phyloP scores from a whole-genome alignment of 2,797 vertebrate species.

The Urophycis tenuis region DNA sequence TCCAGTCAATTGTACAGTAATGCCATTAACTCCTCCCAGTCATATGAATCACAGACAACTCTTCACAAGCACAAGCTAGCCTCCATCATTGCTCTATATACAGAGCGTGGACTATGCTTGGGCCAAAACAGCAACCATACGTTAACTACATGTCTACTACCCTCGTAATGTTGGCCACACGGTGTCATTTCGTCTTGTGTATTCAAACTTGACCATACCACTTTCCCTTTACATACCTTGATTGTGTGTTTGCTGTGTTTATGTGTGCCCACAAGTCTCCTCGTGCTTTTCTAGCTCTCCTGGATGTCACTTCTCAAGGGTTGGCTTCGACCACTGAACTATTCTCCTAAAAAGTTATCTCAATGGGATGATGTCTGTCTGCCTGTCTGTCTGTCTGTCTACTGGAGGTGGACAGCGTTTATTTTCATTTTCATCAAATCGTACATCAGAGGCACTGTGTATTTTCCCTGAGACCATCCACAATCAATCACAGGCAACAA shows the following conservation, averaged over 20 bases:
- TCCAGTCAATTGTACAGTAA: not conserved
- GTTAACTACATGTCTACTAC: not conserved
- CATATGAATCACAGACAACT: not conserved
- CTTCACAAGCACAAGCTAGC: constrained; percentile 20
- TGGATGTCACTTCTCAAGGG: not conserved
- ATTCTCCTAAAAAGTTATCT: not conserved
- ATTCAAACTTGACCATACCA: not conserved
- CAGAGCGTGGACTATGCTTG: not conserved
- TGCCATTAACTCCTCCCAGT: not conserved
- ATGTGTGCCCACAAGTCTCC: not conserved
- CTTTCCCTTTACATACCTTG: not conserved
- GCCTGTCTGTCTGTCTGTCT: not conserved
- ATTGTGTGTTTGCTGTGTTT: not conserved
- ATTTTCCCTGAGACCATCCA: constrained; percentile 36
- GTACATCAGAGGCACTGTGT: constrained; percentile 23
- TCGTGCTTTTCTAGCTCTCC: not conserved
- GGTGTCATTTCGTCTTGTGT: not conserved
- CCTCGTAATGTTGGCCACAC: not conserved
- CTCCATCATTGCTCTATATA: constrained; percentile 31
- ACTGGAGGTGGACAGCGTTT: not conserved
- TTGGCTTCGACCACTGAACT: not conserved
- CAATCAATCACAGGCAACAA: constrained; percentile 39
- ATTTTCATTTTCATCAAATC: not conserved
- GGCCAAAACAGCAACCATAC: not conserved
- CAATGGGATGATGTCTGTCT: not conserved